phyloP scores from a whole-genome alignment of 2,797 vertebrate species.

The Alectoris magna region DNA sequence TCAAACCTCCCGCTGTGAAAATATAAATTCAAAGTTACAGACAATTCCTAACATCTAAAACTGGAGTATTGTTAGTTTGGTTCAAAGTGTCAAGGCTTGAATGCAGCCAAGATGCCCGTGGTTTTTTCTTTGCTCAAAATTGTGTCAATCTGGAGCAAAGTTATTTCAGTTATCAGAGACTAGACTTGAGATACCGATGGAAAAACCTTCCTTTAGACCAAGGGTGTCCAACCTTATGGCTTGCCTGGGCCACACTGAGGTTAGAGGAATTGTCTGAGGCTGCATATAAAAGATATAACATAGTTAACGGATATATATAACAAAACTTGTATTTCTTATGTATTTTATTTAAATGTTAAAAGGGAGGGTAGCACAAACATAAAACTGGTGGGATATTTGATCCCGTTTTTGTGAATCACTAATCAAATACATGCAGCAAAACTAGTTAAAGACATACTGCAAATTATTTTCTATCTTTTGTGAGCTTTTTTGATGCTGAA shows the following conservation, averaged over 20 bases:
- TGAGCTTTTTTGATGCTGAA: not conserved
- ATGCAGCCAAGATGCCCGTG: not conserved
- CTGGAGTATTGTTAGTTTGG: not conserved
- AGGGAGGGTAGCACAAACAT: not conserved
- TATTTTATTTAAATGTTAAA: not conserved
- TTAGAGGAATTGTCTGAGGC: not conserved
- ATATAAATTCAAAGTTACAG: not conserved
- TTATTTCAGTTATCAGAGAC: not conserved
- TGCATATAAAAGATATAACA: not conserved
- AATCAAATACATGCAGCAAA: not conserved
- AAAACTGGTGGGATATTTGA: not conserved
- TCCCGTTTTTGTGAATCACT: not conserved
- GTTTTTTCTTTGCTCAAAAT: not conserved
- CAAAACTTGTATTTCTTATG: not conserved
- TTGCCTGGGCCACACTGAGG: not conserved
- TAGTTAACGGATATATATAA: not conserved
- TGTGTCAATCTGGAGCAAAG: not conserved
- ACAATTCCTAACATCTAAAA: not conserved
- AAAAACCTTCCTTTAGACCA: not conserved
- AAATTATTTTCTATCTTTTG: not conserved
- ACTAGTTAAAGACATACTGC: not conserved
- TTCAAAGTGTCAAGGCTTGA: not conserved
- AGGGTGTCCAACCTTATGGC: not conserved
- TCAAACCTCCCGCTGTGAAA: not conserved
- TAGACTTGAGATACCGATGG: not conserved